phyloP scores from a whole-genome alignment of 2,797 vertebrate genomes.

The Heliangelus exortis region DNA sequence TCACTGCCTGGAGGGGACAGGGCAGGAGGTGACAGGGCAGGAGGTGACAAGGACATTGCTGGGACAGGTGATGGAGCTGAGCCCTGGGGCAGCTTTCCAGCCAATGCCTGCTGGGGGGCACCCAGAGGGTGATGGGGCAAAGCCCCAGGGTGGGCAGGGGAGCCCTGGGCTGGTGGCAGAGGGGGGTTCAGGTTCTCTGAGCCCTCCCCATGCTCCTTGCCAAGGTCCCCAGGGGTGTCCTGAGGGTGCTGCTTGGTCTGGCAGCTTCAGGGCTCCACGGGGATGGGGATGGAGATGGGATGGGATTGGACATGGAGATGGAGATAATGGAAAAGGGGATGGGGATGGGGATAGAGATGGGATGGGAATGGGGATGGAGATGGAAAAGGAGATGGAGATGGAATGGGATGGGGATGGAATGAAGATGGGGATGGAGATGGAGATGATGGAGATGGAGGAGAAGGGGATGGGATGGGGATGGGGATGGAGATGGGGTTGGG shows the following conservation, averaged over 20 bases:
- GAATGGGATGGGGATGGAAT: neutral
- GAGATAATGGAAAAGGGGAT: no score
- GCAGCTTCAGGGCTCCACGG: neutral
- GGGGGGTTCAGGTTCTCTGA: neutral
- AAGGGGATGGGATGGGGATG: no score
- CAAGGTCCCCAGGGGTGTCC: neutral
- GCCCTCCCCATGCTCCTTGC: neutral
- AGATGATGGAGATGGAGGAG: no score
- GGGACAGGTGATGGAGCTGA: neutral
- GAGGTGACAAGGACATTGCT: neutral
- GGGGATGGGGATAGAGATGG: neutral
- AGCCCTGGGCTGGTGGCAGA: neutral
- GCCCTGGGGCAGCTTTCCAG: neutral
- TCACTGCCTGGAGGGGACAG: neutral
- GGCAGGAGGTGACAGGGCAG: neutral
- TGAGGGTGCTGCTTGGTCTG: neutral
- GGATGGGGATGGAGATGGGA: neutral
- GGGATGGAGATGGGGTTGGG: neutral
- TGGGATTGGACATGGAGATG: no score
- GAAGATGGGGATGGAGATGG: no score
- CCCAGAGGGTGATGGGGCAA: neutral
- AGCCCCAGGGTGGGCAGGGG: neutral
- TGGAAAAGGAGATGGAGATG: no score
- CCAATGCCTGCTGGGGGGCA: neutral
- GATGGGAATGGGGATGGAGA: neutral